Conservation (phyloP, 2,113 vertebrate genomes). For the Micromys minutus region DNA sequence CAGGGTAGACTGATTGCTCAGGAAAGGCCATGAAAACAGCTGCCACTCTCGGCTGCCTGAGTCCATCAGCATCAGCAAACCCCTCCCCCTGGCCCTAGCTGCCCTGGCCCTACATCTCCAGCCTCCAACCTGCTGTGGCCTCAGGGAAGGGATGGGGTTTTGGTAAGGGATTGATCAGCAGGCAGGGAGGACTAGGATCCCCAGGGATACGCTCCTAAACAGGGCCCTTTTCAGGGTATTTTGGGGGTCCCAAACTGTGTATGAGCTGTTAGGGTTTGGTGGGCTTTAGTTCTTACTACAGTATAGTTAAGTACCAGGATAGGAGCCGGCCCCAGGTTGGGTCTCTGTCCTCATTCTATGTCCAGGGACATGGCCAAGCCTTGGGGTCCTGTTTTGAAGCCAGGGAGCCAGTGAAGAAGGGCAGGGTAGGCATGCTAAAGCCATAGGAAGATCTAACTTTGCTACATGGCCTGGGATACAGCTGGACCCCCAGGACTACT, state of each 20-base stretch:
- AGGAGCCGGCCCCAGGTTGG: not conserved
- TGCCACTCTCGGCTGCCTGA: conserved; percentile 85
- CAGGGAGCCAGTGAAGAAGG: not conserved
- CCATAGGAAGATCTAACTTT: not conserved
- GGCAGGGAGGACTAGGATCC: not conserved
- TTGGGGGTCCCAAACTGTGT: fast-evolving
- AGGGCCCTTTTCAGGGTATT: not conserved
- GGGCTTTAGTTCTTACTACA: fast-evolving
- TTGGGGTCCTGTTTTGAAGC: not conserved
- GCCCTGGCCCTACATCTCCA: not conserved
- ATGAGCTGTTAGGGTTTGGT: not conserved
- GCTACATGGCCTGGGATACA: not conserved
- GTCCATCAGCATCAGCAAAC: conserved; percentile 84
- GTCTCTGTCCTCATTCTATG: not conserved
- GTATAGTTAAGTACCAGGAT: fast-evolving
- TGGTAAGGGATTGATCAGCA: not conserved
- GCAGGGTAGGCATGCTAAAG: not conserved
- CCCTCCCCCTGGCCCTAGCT: not conserved
- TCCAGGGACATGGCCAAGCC: not conserved
- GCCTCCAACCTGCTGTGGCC: not conserved
- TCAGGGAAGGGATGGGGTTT: not conserved
- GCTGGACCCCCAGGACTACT: too few species aligned
- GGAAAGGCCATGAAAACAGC: conserved; percentile 85
- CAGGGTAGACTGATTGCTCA: conserved; percentile 86
- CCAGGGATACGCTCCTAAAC: fast-evolving